A percentile compares a stretch with the other conserved stretches of the same genome.
Evolutionary conservation across 92 coral and sea anemone genomes (phyloP).

Genomic region (Parazoanthus darwini): DNA sequence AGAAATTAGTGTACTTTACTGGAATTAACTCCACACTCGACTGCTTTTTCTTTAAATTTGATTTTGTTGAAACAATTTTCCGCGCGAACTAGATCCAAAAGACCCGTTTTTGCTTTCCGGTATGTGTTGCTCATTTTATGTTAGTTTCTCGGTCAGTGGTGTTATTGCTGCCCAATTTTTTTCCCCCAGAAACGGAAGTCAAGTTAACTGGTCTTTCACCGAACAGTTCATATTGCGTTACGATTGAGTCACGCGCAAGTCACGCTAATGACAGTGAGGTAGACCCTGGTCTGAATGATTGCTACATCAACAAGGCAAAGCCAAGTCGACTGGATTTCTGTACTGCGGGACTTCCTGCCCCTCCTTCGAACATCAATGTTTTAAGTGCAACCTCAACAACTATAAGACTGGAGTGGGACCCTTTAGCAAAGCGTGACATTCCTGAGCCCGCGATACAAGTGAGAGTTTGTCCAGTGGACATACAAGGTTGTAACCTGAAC

Average conservation of each 20-base stretch:
- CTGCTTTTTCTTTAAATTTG: too few relatives aligned
- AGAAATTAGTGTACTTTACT: too few relatives aligned
- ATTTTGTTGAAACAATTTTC: too few relatives aligned
- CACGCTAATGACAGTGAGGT: conserved; percentile 62
- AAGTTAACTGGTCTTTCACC: conserved; percentile 55
- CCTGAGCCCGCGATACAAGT: conserved; percentile 36
- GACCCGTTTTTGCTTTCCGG: too few relatives aligned
- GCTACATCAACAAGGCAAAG: conserved; percentile 53
- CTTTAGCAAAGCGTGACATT: conserved; percentile 18
- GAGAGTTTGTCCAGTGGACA: conserved; percentile 34
- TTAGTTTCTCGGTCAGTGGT: not conserved
- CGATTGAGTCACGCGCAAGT: conserved; percentile 59
- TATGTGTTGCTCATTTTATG: too few relatives aligned
- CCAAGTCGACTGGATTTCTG: conserved; percentile 51
- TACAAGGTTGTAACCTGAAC: not conserved
- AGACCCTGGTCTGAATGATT: conserved; percentile 28
- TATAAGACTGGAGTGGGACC: conserved; percentile 69
- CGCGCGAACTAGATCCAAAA: too few relatives aligned
- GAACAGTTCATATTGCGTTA: conserved; percentile 50
- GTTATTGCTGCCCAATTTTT: not conserved
- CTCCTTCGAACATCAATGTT: conserved; percentile 56
- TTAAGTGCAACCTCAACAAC: conserved; percentile 53
- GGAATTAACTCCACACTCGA: too few relatives aligned
- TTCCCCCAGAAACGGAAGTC: conserved; percentile 43
- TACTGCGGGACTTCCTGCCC: conserved; percentile 59